Percentiles rank a stretch among this genome's conserved stretches.
Evolutionary conservation across 2,888 invertebrate genomes (phyloP).

Genomic region (Thera britannica): DNA sequence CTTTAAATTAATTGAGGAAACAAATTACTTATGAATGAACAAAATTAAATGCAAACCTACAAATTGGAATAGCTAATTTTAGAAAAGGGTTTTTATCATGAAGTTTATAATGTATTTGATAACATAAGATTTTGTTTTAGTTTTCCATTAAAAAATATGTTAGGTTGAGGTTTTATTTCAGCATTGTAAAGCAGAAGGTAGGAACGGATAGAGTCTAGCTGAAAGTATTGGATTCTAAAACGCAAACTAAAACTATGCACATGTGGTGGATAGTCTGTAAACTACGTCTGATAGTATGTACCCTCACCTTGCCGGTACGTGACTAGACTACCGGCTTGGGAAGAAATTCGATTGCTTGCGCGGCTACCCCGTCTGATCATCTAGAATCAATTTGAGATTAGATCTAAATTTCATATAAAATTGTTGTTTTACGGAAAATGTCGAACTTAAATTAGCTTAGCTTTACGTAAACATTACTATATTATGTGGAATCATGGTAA

Average conservation of each 20-base stretch:
- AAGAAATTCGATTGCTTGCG: constrained; percentile 65
- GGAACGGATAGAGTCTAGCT: background rate
- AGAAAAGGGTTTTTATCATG: too few species aligned
- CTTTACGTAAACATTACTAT: background rate
- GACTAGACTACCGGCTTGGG: constrained; percentile 55
- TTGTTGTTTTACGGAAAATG: constrained; percentile 36
- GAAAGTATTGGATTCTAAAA: constrained; percentile 10
- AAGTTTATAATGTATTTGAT: too few species aligned
- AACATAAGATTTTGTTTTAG: too few species aligned
- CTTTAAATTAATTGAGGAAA: background rate
- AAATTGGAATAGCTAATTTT: too few species aligned
- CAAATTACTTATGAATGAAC: too few species aligned
- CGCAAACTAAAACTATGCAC: constrained; percentile 25
- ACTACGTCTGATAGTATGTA: constrained; percentile 26
- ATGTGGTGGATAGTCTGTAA: constrained; percentile 30
- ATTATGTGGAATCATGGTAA: too few species aligned
- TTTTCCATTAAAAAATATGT: too few species aligned
- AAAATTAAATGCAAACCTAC: background rate
- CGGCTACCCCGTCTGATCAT: constrained; percentile 59
- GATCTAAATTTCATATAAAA: constrained; percentile 68
- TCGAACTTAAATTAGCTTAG: constrained; percentile 10
- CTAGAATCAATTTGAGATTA: constrained; percentile 75
- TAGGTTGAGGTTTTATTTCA: too few species aligned
- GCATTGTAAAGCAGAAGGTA: background rate
- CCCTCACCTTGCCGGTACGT: constrained; percentile 55